Conservation (phyloP, 1,140 invertebrate species). For the Nebria ingens region DNA sequence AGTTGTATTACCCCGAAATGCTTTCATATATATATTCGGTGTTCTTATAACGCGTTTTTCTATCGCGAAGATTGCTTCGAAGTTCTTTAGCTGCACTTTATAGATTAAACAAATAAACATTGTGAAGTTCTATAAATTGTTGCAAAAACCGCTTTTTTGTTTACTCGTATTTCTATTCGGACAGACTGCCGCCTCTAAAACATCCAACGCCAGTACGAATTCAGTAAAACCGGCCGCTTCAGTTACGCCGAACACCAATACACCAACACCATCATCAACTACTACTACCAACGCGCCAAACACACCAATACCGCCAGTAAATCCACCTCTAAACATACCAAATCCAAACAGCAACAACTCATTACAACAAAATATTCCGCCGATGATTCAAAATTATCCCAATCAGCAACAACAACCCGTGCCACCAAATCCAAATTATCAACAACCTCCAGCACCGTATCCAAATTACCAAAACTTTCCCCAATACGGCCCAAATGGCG, state of each 20-base stretch:
- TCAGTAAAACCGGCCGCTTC: conserved; percentile 53
- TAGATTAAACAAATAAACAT: no score
- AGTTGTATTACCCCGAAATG: no score
- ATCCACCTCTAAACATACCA: not conserved
- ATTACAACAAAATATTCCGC: not conserved
- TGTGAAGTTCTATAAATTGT: no score
- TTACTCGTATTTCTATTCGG: not conserved
- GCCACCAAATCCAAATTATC: not conserved
- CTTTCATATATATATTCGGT: no score
- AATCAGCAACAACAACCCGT: conserved; percentile 10
- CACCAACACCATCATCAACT: conserved; percentile 1
- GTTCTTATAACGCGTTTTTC: no score
- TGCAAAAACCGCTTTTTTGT: no score
- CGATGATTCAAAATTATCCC: conserved; percentile 15
- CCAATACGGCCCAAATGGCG: not conserved
- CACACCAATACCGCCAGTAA: not conserved
- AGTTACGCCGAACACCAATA: conserved; percentile 39
- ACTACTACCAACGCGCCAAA: not conserved
- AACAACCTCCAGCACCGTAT: conserved; percentile 5
- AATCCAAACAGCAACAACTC: not conserved
- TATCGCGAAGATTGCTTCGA: no score
- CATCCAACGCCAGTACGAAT: conserved; percentile 15
- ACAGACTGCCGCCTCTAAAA: not conserved
- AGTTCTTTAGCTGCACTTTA: no score
- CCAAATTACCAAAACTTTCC: not conserved